phyloP scores from a whole-genome alignment of 2,888 invertebrate genomes.

The Amphipyra tragopoginis region DNA sequence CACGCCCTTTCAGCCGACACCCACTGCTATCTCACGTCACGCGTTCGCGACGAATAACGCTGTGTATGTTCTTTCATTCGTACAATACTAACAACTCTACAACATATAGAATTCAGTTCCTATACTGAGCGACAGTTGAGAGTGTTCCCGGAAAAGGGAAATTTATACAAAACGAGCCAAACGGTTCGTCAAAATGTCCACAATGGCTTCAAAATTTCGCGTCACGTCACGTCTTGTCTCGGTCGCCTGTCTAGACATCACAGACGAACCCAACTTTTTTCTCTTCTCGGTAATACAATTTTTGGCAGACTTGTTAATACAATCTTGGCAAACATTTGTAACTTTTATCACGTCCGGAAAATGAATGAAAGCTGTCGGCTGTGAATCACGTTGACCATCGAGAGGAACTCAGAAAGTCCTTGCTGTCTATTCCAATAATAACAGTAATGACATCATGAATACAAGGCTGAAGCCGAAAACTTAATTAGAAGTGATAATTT shows the following conservation, averaged over 20 bases:
- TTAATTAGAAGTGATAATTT: constrained; percentile 57
- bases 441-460: constrained; percentile 51
- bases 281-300: constrained; percentile 86
- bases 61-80: constrained; percentile 45
- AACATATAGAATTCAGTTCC: neutral
- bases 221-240: constrained; percentile 81
- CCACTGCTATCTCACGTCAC: constrained; percentile 67
- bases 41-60: constrained; percentile 42
- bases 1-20: constrained; percentile 72
- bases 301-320: constrained; percentile 84
- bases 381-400: constrained; percentile 72
- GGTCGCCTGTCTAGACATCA: constrained; percentile 82
- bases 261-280: constrained; percentile 76
- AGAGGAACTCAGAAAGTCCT: constrained; percentile 69
- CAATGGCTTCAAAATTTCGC: constrained; percentile 66
- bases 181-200: constrained; percentile 54
- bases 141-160: constrained; percentile 8
- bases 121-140: constrained; percentile 1
- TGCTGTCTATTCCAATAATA: constrained; percentile 61
- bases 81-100: constrained; percentile 14
- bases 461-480: constrained; percentile 55
- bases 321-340: constrained; percentile 84
- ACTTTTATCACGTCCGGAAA: constrained; percentile 82
- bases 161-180: constrained; percentile 49
- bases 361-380: constrained; percentile 86